Evolutionary conservation across 2,797 vertebrate species (phyloP).

Genomic region (Pseudochaenichthys georgianus): DNA sequence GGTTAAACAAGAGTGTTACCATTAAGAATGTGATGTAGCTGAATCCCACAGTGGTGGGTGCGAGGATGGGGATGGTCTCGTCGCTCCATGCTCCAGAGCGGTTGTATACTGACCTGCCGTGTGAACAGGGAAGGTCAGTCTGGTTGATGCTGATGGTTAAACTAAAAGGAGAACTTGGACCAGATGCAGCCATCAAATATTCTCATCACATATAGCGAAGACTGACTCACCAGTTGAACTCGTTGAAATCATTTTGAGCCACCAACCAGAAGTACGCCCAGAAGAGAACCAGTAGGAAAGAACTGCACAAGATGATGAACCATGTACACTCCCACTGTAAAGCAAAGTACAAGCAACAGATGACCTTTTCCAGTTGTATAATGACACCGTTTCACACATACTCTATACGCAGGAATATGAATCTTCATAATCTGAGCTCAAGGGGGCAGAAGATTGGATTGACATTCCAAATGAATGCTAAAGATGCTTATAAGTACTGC

Average conservation of each 20-base stretch:
- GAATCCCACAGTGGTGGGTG: slow-evolving; percentile 90
- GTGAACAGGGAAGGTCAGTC: slow-evolving; percentile 3
- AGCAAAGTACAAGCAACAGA: slow-evolving; percentile 25
- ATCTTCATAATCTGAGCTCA: too few species aligned
- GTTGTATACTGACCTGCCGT: slow-evolving; percentile 93
- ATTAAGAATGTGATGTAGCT: slow-evolving; percentile 91
- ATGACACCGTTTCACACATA: neutral
- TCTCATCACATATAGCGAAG: neutral
- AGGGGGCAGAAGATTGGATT: too few species aligned
- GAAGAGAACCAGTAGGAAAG: slow-evolving; percentile 91
- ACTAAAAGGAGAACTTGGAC: neutral
- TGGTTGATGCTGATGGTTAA: neutral
- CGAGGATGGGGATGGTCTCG: slow-evolving; percentile 92
- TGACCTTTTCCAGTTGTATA: neutral
- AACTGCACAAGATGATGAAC: slow-evolving; percentile 92
- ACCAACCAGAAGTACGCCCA: slow-evolving; percentile 99
- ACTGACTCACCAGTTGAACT: slow-evolving; percentile 95
- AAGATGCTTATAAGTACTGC: too few species aligned
- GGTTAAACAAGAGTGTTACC: slow-evolving; percentile 76
- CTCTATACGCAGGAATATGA: neutral
- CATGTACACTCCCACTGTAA: slow-evolving; percentile 95
- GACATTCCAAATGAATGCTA: too few species aligned
- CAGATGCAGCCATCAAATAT: too few species aligned
- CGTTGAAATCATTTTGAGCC: slow-evolving; percentile 96
- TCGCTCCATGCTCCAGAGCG: slow-evolving; percentile 94